Conservation (phyloP, 2,888 invertebrate genomes). For the Lithodes maja region DNA sequence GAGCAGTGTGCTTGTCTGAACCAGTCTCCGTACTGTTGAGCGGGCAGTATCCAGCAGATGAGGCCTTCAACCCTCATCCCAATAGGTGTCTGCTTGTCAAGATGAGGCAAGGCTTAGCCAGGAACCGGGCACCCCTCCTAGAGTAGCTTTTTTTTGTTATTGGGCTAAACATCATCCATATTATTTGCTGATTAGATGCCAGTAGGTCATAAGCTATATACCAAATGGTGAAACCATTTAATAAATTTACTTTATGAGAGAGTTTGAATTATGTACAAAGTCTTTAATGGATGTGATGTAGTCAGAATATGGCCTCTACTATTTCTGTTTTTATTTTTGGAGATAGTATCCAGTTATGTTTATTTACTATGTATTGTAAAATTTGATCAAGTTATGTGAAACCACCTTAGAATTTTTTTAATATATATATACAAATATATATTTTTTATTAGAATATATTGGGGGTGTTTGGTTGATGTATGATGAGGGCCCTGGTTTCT, state of each 20-base stretch:
- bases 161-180: conserved; percentile 39
- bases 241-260: conserved; percentile 42
- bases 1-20: conserved; percentile 58
- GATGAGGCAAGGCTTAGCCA: conserved; percentile 54
- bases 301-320: conserved; percentile 27
- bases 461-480: conserved; percentile 62
- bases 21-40: conserved; percentile 49
- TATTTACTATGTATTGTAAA: conserved; percentile 50
- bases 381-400: conserved; percentile 42
- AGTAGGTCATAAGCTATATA: conserved; percentile 50
- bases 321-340: conserved; percentile 6
- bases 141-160: conserved; percentile 42
- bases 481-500: conserved; percentile 64
- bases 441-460: conserved; percentile 53
- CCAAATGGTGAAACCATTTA: conserved; percentile 53
- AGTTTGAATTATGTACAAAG: conserved; percentile 60
- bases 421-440: conserved; percentile 50
- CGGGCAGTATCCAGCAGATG: conserved; percentile 34
- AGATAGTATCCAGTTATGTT: conserved; percentile 39
- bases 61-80: conserved; percentile 40
- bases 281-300: conserved; percentile 55
- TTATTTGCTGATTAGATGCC: conserved; percentile 54
- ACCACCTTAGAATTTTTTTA: conserved; percentile 47
- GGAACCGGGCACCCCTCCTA: conserved; percentile 63
- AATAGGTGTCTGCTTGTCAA: conserved; percentile 48